Base-by-base conservation (phyloP, 2,113 vertebrate genomes). In the Gavialis gangeticus region DNA sequence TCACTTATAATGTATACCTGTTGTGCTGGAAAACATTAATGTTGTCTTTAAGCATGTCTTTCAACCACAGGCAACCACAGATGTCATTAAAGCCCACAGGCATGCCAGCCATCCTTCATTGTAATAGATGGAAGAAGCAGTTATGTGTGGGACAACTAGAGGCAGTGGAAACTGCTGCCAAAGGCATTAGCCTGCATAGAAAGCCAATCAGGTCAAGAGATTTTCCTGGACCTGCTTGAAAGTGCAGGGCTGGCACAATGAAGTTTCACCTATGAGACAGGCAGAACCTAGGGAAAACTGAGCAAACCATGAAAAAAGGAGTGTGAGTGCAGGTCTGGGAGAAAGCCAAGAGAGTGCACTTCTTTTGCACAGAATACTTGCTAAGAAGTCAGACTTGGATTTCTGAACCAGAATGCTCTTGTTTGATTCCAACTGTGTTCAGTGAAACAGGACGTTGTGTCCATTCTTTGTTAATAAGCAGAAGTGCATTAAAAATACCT, bases 41-140 rank as follows among this genome's bases (percentile, higher is more conserved):
- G 91, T 90, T 91, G 93, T 86, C 79, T 95, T 94, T 93, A 89
- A 93, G 91, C 75, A 85, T 96, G 93, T 96, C 91, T 92, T 84
- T 96, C 91, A 91, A 88, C 57, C 89, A 80, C 77, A 46, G 57
- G 75, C 91, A 77, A 64, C 81, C 81, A 69, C 92, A 96, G 94
- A 94, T 91, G 91, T 96, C 83, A 79, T 93, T 95, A 94, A 89
- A 79, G 78, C 66, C 93, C 92, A 94, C 82, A 71, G 28, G 58
- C 75, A 94, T 82, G 64, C 85, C 82, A 88, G 75, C 34, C n/a
- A 83, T 73, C 3, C 82, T 80, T 85, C 79, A 57, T 18, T 88
- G 22, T 59, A 28, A 69, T 92, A 6, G 27, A 59, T 1, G 83
- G 82, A 90, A 37, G 27, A 83, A 90, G 25, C 67, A 21, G 62